Base-by-base conservation (phyloP, 2,113 vertebrate genomes). In the Microcebus jonahi region DNA sequence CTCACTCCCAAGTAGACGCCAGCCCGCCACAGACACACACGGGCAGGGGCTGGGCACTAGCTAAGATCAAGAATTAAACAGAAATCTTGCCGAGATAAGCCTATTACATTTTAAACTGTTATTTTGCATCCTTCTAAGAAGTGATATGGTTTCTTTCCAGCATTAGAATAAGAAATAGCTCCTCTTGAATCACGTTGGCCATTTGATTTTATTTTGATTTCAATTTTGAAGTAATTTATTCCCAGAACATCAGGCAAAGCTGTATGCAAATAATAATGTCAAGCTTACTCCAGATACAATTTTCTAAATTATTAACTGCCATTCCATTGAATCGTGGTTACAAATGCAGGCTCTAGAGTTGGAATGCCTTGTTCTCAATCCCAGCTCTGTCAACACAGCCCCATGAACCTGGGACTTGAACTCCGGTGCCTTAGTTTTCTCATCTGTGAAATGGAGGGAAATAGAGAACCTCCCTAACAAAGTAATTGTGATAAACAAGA, bases 171-270 rank as follows among this genome's bases (percentile, higher is more conserved):
- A 73, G 15, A 17, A 68, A 70, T 7, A 39, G 8, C 42, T 71
- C 13, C 31, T 36, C 36, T 27, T 45, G 29, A 81, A 84, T 90
- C 55, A 57, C 17, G 13, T 88, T 36, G 48, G 65, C 77, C 39
- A 88, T 84, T 68, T 76, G 53, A 65, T 61, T 70, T 82, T n/a
- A 73, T 88, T 94, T 82, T 55, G 39, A 23, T 67, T 83, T 91
- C 70, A 73, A 73, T 91, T 90, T 27, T 59, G 48, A 95, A 77
- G 45, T 57, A 81, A 76, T 95, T 61, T 61, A 91, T 36, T 95
- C 71, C 89, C 50, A 89, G 80, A 80, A 70, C 7, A 63, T 59
- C 36, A 84, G 23, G 25, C 67, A 91, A 88, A 92, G 59, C 65
- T 70, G 25, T 75, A 90, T 63, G 75, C 65, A 70, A 73, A 88